Conservation (phyloP, 2,113 vertebrate genomes). For the Galemys pyrenaicus region DNA sequence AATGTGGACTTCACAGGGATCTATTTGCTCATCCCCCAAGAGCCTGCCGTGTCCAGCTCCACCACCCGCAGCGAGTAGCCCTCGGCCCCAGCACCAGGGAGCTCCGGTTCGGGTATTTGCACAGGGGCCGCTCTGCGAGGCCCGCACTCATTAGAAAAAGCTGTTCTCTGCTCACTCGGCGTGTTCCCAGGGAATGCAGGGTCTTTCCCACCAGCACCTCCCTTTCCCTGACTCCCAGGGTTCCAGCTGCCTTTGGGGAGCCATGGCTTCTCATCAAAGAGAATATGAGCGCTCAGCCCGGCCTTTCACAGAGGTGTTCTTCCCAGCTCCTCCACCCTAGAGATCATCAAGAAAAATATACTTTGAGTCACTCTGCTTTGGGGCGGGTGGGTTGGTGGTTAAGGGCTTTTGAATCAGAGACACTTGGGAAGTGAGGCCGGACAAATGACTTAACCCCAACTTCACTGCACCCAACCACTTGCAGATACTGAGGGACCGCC, state of each 20-base stretch:
- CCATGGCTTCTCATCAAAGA: not conserved
- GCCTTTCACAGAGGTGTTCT: not conserved
- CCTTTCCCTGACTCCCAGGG: not conserved
- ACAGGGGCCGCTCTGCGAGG: conserved; percentile 82
- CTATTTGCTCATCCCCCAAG: conserved; percentile 82
- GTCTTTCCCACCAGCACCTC: conserved; percentile 46
- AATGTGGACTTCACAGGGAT: conserved; percentile 69
- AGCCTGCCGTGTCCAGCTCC: conserved; percentile 77
- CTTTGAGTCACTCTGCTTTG: not conserved
- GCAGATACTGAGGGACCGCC: not conserved
- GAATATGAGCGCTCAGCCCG: not conserved
- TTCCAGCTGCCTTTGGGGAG: conserved; percentile 16
- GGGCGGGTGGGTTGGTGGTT: not conserved
- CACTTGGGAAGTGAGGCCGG: not conserved
- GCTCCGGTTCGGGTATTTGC: conserved; percentile 83
- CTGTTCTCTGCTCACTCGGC: conserved; percentile 72
- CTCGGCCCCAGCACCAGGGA: conserved; percentile 75
- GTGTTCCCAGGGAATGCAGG: conserved; percentile 42
- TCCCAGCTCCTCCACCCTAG: not conserved
- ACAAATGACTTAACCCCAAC: not conserved
- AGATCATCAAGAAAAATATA: not conserved
- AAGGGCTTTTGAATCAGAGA: not conserved
- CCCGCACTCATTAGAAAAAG: conserved; percentile 83
- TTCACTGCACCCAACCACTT: too few species aligned
- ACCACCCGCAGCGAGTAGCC: conserved; percentile 73